Evolutionary conservation across 2,797 vertebrate species (phyloP), one percentile per base, ranked within the genome.

Genomic region (Iguana delicatissima): DNA sequence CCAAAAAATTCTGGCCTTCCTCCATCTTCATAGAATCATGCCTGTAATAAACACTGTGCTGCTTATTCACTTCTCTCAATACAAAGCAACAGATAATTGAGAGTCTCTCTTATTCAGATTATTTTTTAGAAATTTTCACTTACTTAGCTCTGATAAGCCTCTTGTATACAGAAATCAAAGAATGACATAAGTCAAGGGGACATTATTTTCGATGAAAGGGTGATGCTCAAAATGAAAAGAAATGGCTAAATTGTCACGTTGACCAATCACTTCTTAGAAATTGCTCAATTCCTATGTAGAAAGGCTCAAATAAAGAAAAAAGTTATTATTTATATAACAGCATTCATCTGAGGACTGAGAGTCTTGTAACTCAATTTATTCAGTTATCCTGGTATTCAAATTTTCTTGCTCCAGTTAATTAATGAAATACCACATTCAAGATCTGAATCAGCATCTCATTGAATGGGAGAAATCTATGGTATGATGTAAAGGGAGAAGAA

Each of bases 361-460:
- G 0, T 1, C 69, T 91, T 91, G 80, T 46, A 0, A 62, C 85
- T 90, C 89, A 92, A 92, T 73, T 93, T 89, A 91, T 93, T 92
- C 12, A 89, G 89, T 91, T 94, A 86, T 55, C 38, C 35, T 82
- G 13, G 84, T 64, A 74, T 82, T 94, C 52, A 94, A 87, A 89
- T 91, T 88, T 0, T 91, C 76, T 76, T 93, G 79, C 87, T 94
- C 67, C 86, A 86, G 1, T 42, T 94, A 93, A 89, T 93, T 87
- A 91, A 86, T 90, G 52, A 91, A 94, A 92, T 16, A 4, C 73
- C 69, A 79, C 4, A 59, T 86, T 91, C 26, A 85, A 89, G 46
- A 90, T 80, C 86, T 80, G 69, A 93, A 89, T 91, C 4, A 73
- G 55, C 38, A 81, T 1, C 16, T 85, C 38, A 3, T 64, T 89